Evolutionary conservation across 1,140 invertebrate genomes (phyloP).

Genomic region (Thalassaphorura encarpata): DNA sequence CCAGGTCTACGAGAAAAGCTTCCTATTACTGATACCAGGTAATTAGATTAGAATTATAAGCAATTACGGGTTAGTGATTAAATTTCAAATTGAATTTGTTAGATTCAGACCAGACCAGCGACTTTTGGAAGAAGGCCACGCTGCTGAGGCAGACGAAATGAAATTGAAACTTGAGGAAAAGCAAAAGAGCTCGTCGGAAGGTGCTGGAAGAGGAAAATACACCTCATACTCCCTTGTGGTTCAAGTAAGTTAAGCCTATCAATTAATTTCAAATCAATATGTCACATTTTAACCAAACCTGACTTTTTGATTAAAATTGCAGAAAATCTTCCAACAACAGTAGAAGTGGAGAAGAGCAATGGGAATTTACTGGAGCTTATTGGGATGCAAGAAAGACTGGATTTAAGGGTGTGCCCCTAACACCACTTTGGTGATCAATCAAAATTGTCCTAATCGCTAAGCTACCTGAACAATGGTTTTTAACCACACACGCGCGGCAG

Average conservation of each 20-base stretch:
- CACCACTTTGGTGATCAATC: slow-evolving; percentile 45
- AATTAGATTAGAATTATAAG: background rate
- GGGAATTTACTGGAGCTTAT: slow-evolving; percentile 52
- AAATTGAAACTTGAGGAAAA: slow-evolving; percentile 57
- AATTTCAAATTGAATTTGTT: slow-evolving; percentile 1
- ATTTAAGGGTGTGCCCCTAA: slow-evolving; percentile 46
- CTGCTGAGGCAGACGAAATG: slow-evolving; percentile 56
- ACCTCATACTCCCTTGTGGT: slow-evolving; percentile 50
- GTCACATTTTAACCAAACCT: background rate
- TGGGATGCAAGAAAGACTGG: slow-evolving; percentile 48
- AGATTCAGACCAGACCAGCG: slow-evolving; percentile 50
- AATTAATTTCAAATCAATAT: background rate
- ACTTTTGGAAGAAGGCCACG: slow-evolving; percentile 62
- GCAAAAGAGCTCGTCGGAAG: slow-evolving; percentile 56
- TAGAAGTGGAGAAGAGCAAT: slow-evolving; percentile 46
- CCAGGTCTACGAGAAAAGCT: slow-evolving; percentile 50
- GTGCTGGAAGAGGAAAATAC: slow-evolving; percentile 46
- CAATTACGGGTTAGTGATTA: background rate
- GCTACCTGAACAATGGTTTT: too few relatives aligned
- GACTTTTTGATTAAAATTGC: slow-evolving; percentile 14
- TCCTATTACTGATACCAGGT: slow-evolving; percentile 59
- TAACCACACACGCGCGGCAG: too few relatives aligned
- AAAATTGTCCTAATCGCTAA: too few relatives aligned
- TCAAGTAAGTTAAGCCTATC: slow-evolving; percentile 43
- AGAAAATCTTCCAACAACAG: slow-evolving; percentile 34